Conservation (phyloP, 2,113 vertebrate genomes). For the Mandrillus leucophaeus region DNA sequence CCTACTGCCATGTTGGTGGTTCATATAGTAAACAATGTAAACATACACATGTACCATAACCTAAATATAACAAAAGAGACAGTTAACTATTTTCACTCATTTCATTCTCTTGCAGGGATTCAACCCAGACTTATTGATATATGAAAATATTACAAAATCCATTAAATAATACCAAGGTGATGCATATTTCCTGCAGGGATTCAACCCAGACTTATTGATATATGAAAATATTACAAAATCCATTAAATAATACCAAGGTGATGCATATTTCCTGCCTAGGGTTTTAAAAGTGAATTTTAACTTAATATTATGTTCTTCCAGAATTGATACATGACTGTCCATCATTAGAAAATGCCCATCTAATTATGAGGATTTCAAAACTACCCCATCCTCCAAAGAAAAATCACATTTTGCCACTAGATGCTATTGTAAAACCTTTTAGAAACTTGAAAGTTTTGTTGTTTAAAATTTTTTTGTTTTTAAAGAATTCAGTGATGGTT, state of each 20-base stretch:
- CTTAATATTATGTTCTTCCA: background rate
- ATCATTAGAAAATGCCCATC: background rate
- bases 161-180: background rate
- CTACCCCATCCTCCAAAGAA: background rate
- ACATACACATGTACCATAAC: background rate
- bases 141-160: background rate
- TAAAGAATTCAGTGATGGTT: background rate
- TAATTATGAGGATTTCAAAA: constrained; percentile 28
- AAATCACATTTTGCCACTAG: background rate
- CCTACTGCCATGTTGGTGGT: background rate
- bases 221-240: background rate
- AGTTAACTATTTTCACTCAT: background rate
- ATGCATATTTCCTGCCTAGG: constrained; percentile 9
- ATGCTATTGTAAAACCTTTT: background rate
- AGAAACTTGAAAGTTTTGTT: background rate
- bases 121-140: background rate
- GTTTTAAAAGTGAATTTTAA: constrained; percentile 20
- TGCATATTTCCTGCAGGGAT: background rate
- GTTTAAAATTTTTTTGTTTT: background rate
- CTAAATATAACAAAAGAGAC: background rate
- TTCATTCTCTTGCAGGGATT: constrained; percentile 10
- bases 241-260: background rate
- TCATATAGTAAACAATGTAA: background rate
- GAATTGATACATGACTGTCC: background rate
- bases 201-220: background rate